Percentiles rank a stretch among this genome's conserved stretches.
Evolutionary conservation across 2,113 vertebrate genomes (phyloP).

Genomic region (Benitochromis conjunctus): DNA sequence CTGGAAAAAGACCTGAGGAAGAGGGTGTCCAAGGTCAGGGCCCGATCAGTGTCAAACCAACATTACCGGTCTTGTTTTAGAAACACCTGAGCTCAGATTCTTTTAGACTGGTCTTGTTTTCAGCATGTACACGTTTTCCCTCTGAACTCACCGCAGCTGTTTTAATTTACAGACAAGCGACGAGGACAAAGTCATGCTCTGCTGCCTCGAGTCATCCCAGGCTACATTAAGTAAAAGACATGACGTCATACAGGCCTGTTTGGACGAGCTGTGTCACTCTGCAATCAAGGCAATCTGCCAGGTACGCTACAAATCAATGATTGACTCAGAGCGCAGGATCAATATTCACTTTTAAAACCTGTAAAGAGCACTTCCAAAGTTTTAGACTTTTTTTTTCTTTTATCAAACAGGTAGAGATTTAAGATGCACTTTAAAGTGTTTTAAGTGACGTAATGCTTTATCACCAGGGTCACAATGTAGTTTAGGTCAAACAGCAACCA

Average conservation of each 20-base stretch:
- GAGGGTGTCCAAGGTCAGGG: constrained; percentile 62
- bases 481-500: not conserved
- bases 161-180: constrained; percentile 38
- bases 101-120: not conserved
- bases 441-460: fast-evolving
- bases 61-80: fast-evolving
- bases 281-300: constrained; percentile 57
- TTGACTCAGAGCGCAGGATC: not conserved
- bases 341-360: fast-evolving
- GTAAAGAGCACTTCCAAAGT: not conserved
- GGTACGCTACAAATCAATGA: constrained; percentile 23
- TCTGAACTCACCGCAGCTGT: not conserved
- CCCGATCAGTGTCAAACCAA: not conserved
- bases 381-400: not conserved
- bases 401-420: not conserved
- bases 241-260: constrained; percentile 34
- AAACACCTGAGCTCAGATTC: not conserved
- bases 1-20: constrained; percentile 53
- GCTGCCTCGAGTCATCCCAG: not conserved
- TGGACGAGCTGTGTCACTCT: constrained; percentile 39
- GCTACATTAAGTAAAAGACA: constrained; percentile 1
- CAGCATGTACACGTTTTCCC: not conserved
- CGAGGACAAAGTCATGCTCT: constrained; percentile 38
- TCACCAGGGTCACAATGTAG: not conserved
- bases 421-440: not conserved